phyloP scores from a whole-genome alignment of 2,888 invertebrate species.

The Beris morrisii region DNA sequence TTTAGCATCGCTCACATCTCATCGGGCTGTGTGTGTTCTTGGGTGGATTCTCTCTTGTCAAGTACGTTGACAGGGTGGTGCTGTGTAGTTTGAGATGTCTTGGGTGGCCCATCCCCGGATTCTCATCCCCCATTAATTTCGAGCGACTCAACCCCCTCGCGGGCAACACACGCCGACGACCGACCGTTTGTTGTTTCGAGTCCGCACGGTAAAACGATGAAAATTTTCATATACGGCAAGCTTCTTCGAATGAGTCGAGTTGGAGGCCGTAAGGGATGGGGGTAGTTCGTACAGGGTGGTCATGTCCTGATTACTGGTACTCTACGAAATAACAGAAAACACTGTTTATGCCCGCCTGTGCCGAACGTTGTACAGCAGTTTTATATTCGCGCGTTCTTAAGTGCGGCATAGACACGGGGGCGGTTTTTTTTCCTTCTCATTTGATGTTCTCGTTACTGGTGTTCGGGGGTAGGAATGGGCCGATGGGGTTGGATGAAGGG shows the following conservation, averaged over 20 bases:
- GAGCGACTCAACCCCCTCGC: not conserved
- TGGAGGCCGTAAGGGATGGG: constrained; percentile 1
- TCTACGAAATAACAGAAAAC: constrained; percentile 24
- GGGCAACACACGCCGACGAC: not conserved
- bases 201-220: constrained; percentile 29
- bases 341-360: constrained; percentile 13
- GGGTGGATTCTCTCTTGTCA: constrained; percentile 10
- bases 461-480: constrained; percentile 5
- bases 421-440: not conserved
- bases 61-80: constrained; percentile 1
- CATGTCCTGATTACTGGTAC: constrained; percentile 24
- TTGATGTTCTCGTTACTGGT: constrained; percentile 4
- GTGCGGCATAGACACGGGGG: not conserved
- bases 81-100: constrained; percentile 24
- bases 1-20: not conserved
- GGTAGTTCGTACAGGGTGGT: constrained; percentile 6
- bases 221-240: constrained; percentile 33
- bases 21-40: not conserved
- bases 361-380: not conserved
- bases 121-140: not conserved
- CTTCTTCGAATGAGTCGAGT: constrained; percentile 7
- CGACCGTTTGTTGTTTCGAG: constrained; percentile 18
- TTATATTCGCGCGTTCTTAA: constrained; percentile 32
- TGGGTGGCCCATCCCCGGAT: constrained; percentile 4
- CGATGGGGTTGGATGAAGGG: constrained; percentile 29